phyloP scores from a whole-genome alignment of 2,888 invertebrate species.

The Odontomyia ornata region DNA sequence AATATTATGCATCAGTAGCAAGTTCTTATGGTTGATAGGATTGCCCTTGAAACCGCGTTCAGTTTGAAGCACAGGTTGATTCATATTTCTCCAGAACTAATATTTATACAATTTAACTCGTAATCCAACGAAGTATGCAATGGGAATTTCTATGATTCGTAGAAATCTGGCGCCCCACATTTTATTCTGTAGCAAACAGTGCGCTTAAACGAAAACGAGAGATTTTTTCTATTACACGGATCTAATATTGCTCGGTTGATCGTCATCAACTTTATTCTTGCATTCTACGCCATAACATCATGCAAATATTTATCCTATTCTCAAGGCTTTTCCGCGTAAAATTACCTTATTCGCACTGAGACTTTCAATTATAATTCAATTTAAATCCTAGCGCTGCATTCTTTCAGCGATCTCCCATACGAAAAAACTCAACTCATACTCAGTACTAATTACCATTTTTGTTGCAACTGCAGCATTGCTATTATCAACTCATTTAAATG shows the following conservation, averaged over 20 bases:
- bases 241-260: neutral
- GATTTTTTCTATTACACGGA: neutral
- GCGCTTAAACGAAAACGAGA: neutral
- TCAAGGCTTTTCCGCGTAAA: neutral
- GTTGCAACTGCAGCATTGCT: conserved; percentile 13
- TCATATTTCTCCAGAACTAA: too few species aligned
- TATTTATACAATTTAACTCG: too few species aligned
- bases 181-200: neutral
- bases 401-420: neutral
- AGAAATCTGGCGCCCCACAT: too few species aligned
- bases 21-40: too few species aligned
- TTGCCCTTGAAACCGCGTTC: too few species aligned
- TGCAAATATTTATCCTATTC: neutral
- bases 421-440: neutral
- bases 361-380: neutral
- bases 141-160: too few species aligned
- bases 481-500: neutral
- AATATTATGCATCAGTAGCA: too few species aligned
- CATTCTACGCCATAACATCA: neutral
- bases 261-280: neutral
- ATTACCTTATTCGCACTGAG: neutral
- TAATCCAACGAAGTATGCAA: too few species aligned
- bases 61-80: too few species aligned
- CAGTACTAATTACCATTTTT: neutral
- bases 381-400: conserved; percentile 1